These are phyloP conservation scores for Trogon melanurus DNA, from an alignment of 2,113 vertebrate species.

Conservation along the genomic window DNA sequence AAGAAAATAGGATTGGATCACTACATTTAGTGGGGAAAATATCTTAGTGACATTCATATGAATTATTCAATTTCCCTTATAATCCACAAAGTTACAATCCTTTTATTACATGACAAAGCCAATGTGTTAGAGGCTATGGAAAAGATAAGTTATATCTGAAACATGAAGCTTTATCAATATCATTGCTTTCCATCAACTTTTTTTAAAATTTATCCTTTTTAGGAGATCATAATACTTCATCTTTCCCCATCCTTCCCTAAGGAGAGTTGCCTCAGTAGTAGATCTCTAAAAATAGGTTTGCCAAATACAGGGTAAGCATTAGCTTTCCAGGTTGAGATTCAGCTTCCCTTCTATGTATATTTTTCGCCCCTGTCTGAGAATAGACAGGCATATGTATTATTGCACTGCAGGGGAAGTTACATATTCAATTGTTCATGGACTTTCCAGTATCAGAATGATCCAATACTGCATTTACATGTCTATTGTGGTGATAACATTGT, in stretches of 20 bases:
- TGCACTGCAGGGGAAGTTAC: background rate
- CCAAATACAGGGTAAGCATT: background rate
- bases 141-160: background rate
- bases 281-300: background rate
- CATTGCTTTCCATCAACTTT: background rate
- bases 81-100: background rate
- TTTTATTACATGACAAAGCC: background rate
- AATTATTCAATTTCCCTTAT: background rate
- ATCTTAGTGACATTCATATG: background rate
- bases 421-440: background rate
- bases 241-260: background rate
- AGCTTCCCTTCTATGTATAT: background rate
- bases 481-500: background rate
- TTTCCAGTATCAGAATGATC: background rate
- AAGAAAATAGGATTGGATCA: background rate
- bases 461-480: background rate
- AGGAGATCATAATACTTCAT: background rate
- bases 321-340: background rate
- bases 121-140: background rate
- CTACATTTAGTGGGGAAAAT: background rate
- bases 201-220: background rate
- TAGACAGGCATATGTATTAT: background rate
- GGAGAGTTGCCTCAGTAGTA: background rate
- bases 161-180: background rate
- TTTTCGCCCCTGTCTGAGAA: background rate